A percentile compares a stretch with the other conserved stretches of the same genome.
These are phyloP conservation scores for Helogale parvula DNA, from an alignment of 2,113 vertebrate genomes.

Conservation along the genomic window DNA sequence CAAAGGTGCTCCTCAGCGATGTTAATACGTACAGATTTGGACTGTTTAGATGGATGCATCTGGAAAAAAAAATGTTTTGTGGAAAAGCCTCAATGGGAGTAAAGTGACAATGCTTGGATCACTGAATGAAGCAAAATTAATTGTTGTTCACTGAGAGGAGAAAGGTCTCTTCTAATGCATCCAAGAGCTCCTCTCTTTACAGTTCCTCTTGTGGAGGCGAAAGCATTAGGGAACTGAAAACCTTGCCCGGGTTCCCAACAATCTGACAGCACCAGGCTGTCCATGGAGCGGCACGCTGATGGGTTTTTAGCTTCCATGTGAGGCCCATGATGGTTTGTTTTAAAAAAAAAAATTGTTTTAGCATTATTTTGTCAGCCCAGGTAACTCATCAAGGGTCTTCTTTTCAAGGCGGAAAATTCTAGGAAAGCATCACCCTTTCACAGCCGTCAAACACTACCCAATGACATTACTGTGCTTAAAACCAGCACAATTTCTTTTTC, in stretches of 20 bases:
- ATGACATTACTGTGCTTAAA: neutral
- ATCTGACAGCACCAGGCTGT: conserved; percentile 63
- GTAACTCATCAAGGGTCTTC: conserved; percentile 62
- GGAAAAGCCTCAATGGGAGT: neutral
- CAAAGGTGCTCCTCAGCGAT: conserved; percentile 42
- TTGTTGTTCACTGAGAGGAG: conserved; percentile 47
- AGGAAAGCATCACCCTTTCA: conserved; percentile 20
- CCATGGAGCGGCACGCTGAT: conserved; percentile 56
- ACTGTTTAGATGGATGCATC: neutral
- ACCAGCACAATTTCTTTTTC: neutral
- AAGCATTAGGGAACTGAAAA: conserved; percentile 67
- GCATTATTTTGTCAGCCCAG: conserved; percentile 46
- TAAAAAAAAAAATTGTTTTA: conserved; percentile 65
- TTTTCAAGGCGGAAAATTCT: conserved; percentile 28
- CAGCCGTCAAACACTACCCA: neutral
- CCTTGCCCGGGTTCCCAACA: conserved; percentile 59
- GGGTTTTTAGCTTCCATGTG: conserved; percentile 59
- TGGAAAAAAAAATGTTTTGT: neutral
- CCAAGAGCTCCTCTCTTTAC: conserved; percentile 60
- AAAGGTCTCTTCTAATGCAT: conserved; percentile 70
- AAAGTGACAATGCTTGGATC: conserved; percentile 51
- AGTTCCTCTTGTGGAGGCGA: neutral
- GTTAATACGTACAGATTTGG: conserved; percentile 17
- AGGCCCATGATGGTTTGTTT: conserved; percentile 58
- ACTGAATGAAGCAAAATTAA: conserved; percentile 55